Base-by-base conservation (phyloP, 2,888 invertebrate genomes). In the Noctua fimbriata region DNA sequence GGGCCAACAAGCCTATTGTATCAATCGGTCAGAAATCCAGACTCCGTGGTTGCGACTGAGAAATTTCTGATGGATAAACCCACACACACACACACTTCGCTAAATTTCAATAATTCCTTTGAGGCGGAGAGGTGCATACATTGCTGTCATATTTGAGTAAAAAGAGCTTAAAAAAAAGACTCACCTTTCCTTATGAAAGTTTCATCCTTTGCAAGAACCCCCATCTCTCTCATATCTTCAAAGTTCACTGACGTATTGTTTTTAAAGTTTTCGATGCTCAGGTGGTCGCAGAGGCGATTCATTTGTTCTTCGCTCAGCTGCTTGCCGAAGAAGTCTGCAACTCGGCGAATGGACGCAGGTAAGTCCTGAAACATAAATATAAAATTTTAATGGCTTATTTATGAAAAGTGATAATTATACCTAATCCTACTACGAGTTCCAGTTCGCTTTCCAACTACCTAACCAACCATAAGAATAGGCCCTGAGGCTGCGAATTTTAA, bases 231-330 rank as follows among this genome's bases (percentile, higher is more conserved):
- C 47, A 88, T 12, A 0, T 78, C 32, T 18, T 89, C 88, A 32
- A 65, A 87, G 70, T 86, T 91, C 16, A 89, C 88, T 0, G 90
- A 98, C 98, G 94, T 96, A 94, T 98, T 98, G 6, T 97, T 96
- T 79, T 97, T 97, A 95, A 99, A 99, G 91, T 97, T 98, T 32
- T 97, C 96, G 84, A 99, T 98, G 87, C 97, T 96, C 83, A 98
- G 97, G 92, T 98, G 98, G 6, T 97, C 92, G 0, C 96, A 95
- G 16, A 99, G 94, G 44, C 94, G 92, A 1, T 94, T 89, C 0
- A 98, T 90, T 90, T 98, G 96, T 44, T 97, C 95, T 0, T 93
- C 92, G 0, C 92, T 95, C 65, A 97, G 93, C 0, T 90, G 89
- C 90, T 97, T 97, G 18, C 94, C 95, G n/a, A 98, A 91, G 89